Evolutionary conservation across 2,888 invertebrate genomes (phyloP).

Genomic region (Alloplasta piceator): DNA sequence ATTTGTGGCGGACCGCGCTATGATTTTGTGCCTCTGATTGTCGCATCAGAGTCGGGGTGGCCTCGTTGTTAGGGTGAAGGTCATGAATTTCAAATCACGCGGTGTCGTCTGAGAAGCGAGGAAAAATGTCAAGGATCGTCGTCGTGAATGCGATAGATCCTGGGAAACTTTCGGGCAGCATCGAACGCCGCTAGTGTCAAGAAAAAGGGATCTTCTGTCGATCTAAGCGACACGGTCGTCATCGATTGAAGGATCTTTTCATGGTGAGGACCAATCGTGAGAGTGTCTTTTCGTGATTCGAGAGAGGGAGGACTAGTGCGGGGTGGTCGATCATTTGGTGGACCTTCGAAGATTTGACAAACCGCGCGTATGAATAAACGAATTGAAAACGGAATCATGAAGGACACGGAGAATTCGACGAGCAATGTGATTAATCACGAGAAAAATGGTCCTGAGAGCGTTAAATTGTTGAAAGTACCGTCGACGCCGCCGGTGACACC

Average conservation of each 20-base stretch:
- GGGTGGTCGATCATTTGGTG: not conserved
- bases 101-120: not conserved
- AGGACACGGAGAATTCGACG: slow-evolving; percentile 71
- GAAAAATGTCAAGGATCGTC: slow-evolving; percentile 51
- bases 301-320: not conserved
- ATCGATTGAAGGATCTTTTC: slow-evolving; percentile 9
- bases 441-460: slow-evolving; percentile 79
- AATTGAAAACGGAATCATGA: slow-evolving; percentile 67
- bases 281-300: not conserved
- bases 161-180: slow-evolving; percentile 28
- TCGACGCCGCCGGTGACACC: slow-evolving; percentile 72
- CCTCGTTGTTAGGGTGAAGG: not conserved
- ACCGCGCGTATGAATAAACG: slow-evolving; percentile 48
- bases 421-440: slow-evolving; percentile 73
- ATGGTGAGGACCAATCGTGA: slow-evolving; percentile 30
- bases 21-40: not conserved
- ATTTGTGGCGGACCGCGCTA: too few relatives aligned
- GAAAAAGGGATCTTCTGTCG: not conserved
- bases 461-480: slow-evolving; percentile 76
- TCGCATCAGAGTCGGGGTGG: not conserved
- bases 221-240: not conserved
- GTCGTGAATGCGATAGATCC: slow-evolving; percentile 37
- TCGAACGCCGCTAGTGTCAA: slow-evolving; percentile 1
- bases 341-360: slow-evolving; percentile 24
- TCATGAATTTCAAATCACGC: slow-evolving; percentile 30